Percentiles rank a stretch among this genome's conserved stretches.
Conservation (phyloP, 2,888 invertebrate species). For the Toxonevra muliebris region DNA sequence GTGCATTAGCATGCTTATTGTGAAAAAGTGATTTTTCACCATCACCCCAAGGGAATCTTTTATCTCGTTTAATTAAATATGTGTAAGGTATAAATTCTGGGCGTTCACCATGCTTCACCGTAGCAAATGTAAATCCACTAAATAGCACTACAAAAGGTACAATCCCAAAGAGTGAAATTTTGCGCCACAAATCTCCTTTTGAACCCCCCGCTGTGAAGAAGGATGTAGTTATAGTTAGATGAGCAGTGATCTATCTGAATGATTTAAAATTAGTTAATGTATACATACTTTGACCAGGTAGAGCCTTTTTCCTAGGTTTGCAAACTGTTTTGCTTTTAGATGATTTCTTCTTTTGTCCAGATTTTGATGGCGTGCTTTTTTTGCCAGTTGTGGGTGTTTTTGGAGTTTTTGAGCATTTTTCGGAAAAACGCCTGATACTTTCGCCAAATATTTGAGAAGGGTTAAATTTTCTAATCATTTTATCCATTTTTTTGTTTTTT, state of each 20-base stretch:
- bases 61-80: conserved; percentile 77
- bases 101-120: conserved; percentile 48
- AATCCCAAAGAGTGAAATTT: conserved; percentile 26
- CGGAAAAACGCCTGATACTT: neutral
- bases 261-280: neutral
- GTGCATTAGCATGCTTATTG: conserved; percentile 78
- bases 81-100: conserved; percentile 79
- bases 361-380: neutral
- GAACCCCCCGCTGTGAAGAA: neutral
- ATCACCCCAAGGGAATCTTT: conserved; percentile 91
- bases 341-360: neutral
- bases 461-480: neutral
- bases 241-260: neutral
- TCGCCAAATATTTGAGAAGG: neutral
- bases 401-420: neutral
- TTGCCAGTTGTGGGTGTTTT: too few species aligned
- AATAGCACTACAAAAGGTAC: conserved; percentile 32
- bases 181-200: conserved; percentile 12
- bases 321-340: conserved; percentile 6
- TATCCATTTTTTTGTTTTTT: neutral
- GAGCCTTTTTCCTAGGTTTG: conserved; percentile 8
- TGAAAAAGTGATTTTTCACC: conserved; percentile 85
- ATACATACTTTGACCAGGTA: neutral
- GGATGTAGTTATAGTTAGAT: neutral
- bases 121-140: conserved; percentile 25